These are phyloP conservation scores for Perodicticus potto DNA, from an alignment of 2,797 vertebrate genomes.

Conservation along the genomic window DNA sequence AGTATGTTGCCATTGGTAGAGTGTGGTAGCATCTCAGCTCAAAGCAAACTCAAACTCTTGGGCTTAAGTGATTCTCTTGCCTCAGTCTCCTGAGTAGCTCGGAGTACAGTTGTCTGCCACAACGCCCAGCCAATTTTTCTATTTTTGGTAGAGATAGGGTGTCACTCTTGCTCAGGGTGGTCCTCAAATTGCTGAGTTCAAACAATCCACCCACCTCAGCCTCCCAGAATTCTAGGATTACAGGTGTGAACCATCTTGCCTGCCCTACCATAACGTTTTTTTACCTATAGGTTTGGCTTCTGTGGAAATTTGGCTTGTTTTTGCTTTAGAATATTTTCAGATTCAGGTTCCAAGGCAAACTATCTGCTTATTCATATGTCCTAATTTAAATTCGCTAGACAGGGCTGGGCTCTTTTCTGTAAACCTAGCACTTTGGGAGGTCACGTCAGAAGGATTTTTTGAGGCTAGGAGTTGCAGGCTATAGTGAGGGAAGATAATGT, in stretches of 20 bases:
- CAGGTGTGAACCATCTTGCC: background rate
- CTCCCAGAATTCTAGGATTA: background rate
- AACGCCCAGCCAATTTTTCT: too few species aligned
- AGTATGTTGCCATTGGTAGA: too few species aligned
- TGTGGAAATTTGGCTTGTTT: background rate
- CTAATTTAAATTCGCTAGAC: background rate
- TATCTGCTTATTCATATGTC: background rate
- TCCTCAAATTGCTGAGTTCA: too few species aligned
- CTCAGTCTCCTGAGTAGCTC: too few species aligned
- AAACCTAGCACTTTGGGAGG: background rate
- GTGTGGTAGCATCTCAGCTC: too few species aligned
- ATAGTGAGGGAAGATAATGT: too few species aligned
- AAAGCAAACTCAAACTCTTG: too few species aligned
- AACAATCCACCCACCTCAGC: background rate
- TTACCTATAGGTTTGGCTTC: background rate
- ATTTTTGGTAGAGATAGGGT: too few species aligned
- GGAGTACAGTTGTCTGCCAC: too few species aligned
- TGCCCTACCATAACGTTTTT: background rate
- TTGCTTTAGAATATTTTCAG: background rate
- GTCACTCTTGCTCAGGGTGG: too few species aligned
- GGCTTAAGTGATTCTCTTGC: too few species aligned
- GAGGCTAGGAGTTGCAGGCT: background rate
- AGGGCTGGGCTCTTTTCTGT: background rate
- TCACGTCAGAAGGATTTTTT: background rate
- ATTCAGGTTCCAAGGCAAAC: slow-evolving; percentile 22